Base-by-base conservation (phyloP, 2,113 vertebrate species). In the Anas platyrhynchos region DNA sequence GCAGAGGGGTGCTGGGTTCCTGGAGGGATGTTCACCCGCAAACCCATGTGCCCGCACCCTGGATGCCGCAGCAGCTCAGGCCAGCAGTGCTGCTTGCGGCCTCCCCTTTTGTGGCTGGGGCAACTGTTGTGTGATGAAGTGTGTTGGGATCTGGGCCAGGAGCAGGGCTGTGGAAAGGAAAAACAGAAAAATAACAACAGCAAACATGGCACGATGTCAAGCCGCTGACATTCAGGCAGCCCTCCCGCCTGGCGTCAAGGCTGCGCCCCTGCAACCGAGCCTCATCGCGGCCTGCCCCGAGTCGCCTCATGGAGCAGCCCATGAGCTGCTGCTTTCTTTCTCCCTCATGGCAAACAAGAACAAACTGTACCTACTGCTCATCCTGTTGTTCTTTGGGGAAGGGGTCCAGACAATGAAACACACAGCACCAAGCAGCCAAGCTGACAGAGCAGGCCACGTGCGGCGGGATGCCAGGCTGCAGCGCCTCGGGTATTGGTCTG, bases 81-180 rank as follows among this genome's bases (percentile, higher is more conserved):
- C 55, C 77, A 79, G 78, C 67, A 82, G 55, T 0, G 3, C 75
- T 75, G 55, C 85, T 93, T 91, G 81, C 93, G 76, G 82, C 84
- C 71, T 89, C 73, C 58, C 21, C 68, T 50, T 32, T 9, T 34
- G 97, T 63, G 88, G 79, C 90, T 90, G 94, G 91, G 82, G 94
- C 91, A 97, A 96, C 95, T 79, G 88, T 5, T 13, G 80, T 58
- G 22, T 44, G 52, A 85, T 32, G 38, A 76, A 91, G 74, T 14
- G 67, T 94, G 61, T 61, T 88, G 91, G 88, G 48, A 93, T 74
- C 78, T 2, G 25, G 75, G 85, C 55, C 66, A 36, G 79, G 44
- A 86, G 65, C 48, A 34, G 32, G 87, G 43, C 55, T 80, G 56
- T 0, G 0, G 14, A 55, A 83, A 77, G 63, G 56, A 78, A 88